Conservation (phyloP, 2,888 invertebrate genomes). For the Chironomus riparius region DNA sequence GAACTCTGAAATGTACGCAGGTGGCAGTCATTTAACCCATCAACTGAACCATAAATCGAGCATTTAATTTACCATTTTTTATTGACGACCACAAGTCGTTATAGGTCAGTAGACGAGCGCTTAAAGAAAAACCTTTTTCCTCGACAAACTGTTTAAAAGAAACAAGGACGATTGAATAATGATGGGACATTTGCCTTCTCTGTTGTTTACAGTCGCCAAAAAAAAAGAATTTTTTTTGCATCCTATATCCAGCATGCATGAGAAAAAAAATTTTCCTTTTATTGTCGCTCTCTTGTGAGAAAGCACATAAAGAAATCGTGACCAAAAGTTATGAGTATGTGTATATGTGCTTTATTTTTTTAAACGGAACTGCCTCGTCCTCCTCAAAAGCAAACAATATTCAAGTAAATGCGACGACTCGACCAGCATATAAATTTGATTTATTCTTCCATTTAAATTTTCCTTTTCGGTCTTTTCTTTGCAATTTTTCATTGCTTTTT, state of each 20-base stretch:
- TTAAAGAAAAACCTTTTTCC: too few relatives aligned
- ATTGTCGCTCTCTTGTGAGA: neutral
- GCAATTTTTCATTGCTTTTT: conserved; percentile 22
- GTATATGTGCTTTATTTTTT: neutral
- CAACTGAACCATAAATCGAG: too few relatives aligned
- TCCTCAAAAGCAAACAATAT: neutral
- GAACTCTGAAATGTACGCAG: too few relatives aligned
- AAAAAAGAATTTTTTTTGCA: neutral
- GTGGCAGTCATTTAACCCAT: too few relatives aligned
- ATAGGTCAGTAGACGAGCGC: too few relatives aligned
- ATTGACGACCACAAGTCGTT: too few relatives aligned
- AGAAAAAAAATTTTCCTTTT: too few relatives aligned
- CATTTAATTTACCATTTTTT: too few relatives aligned
- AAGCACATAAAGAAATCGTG: conserved; percentile 16
- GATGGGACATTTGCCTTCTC: conserved; percentile 15
- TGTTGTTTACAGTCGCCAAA: conserved; percentile 5
- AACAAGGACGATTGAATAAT: conserved; percentile 17
- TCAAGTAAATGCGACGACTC: neutral
- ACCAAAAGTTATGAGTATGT: conserved; percentile 21
- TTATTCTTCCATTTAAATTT: conserved; percentile 22
- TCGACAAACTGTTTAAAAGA: too few relatives aligned
- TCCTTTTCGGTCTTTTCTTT: neutral
- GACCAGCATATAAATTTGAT: conserved; percentile 24
- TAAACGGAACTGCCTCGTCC: neutral
- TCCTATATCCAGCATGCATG: too few relatives aligned